Percentiles rank a stretch among this genome's conserved stretches.
Evolutionary conservation across 2,888 invertebrate genomes (phyloP).

Genomic region (Ceraclea dissimilis): DNA sequence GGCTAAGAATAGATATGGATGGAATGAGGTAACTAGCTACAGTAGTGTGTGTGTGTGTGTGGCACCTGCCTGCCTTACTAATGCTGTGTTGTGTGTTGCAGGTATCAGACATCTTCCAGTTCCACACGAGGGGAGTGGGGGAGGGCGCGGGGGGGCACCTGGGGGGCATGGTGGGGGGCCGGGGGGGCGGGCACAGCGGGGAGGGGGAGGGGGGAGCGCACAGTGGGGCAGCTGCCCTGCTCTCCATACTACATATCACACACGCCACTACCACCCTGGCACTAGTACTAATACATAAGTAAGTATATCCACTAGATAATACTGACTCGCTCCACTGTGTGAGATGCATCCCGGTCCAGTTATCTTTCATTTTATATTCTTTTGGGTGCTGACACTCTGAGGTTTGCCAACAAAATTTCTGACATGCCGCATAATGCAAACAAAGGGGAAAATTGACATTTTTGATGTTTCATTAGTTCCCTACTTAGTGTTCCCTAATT

Average conservation of each 20-base stretch:
- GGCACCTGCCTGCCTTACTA: not conserved
- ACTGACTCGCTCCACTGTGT: too few relatives aligned
- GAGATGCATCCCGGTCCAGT: too few relatives aligned
- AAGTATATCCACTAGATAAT: too few relatives aligned
- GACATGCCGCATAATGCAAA: too few relatives aligned
- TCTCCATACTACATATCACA: not conserved
- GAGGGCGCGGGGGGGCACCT: slow-evolving; percentile 40
- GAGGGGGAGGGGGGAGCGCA: not conserved
- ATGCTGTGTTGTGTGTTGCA: slow-evolving; percentile 31
- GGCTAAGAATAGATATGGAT: slow-evolving; percentile 67
- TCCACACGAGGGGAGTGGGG: slow-evolving; percentile 58
- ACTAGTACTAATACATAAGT: too few relatives aligned
- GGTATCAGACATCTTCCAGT: slow-evolving; percentile 68
- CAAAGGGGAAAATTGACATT: too few relatives aligned
- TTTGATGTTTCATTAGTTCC: too few relatives aligned
- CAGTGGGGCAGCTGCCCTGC: not conserved
- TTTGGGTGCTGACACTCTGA: too few relatives aligned
- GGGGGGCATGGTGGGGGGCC: not conserved
- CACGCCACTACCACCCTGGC: not conserved
- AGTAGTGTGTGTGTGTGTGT: too few relatives aligned
- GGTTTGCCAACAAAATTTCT: too few relatives aligned
- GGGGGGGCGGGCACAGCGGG: not conserved
- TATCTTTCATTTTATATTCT: too few relatives aligned
- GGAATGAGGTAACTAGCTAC: slow-evolving; percentile 51
- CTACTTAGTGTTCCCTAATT: too few relatives aligned